phyloP scores from a whole-genome alignment of 2,113 vertebrate species.

The Callopanchax toddi region DNA sequence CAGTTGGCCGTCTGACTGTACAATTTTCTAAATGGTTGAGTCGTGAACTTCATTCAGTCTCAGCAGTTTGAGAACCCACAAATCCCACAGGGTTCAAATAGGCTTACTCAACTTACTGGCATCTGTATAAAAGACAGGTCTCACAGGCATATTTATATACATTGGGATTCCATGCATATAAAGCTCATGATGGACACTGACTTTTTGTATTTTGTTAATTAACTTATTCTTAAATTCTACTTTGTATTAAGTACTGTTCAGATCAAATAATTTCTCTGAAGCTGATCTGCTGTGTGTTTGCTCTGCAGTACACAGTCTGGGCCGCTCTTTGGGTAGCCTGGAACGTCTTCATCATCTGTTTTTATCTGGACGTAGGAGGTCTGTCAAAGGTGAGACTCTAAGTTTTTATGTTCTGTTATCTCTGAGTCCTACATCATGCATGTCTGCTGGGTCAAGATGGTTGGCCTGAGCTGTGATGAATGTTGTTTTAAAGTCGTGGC shows the following conservation, averaged over 20 bases:
- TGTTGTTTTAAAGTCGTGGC: constrained; percentile 7
- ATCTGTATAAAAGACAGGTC: constrained; percentile 2
- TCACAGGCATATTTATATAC: background rate
- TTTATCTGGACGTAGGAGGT: constrained; percentile 92
- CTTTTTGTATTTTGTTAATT: constrained; percentile 3
- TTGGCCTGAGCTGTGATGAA: constrained; percentile 10
- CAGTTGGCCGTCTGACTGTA: constrained; percentile 39
- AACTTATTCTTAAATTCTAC: constrained; percentile 24
- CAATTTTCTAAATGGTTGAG: constrained; percentile 43
- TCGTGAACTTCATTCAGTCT: constrained; percentile 40
- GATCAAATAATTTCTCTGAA: background rate
- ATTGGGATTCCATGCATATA: background rate
- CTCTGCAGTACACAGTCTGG: constrained; percentile 87
- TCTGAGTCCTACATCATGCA: background rate
- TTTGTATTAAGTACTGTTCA: constrained; percentile 12
- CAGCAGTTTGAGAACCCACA: constrained; percentile 22
- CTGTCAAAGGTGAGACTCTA: constrained; percentile 86
- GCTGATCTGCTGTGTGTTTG: constrained; percentile 45
- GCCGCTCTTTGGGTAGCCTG: constrained; percentile 91
- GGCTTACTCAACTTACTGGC: constrained; percentile 35
- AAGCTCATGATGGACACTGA: constrained; percentile 1
- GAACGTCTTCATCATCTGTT: constrained; percentile 94
- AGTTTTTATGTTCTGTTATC: background rate
- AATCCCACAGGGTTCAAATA: constrained; percentile 27
- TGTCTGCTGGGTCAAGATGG: background rate